Evolutionary conservation across 2,797 vertebrate species (phyloP).

Genomic region (Rhadinocentrus ornatus): DNA sequence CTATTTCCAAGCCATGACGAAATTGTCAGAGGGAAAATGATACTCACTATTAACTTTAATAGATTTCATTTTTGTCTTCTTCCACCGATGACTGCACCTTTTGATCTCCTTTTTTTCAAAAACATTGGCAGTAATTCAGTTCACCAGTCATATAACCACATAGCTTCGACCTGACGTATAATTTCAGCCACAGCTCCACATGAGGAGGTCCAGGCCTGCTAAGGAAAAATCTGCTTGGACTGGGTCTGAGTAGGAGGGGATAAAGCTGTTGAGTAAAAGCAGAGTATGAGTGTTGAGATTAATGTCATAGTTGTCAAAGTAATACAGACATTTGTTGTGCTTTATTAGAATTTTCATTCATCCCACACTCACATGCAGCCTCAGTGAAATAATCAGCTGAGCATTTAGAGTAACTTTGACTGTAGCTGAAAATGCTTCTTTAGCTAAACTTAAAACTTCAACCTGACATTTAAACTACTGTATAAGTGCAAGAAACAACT

Average conservation of each 20-base stretch:
- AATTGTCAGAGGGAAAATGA: background rate
- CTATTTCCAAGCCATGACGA: background rate
- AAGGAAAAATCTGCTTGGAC: slow-evolving; percentile 7
- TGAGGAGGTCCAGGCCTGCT: slow-evolving; percentile 19
- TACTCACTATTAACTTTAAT: background rate
- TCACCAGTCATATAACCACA: slow-evolving; percentile 4
- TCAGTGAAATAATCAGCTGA: background rate
- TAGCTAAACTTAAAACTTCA: background rate
- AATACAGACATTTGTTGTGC: slow-evolving; percentile 32
- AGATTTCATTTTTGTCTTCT: background rate
- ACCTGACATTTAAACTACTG: background rate
- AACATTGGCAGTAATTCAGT: slow-evolving; percentile 7
- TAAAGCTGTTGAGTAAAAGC: slow-evolving; percentile 15
- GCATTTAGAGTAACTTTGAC: background rate
- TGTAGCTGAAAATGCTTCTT: background rate
- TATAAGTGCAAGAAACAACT: background rate
- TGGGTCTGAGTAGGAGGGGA: background rate
- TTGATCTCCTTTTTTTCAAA: slow-evolving; percentile 4
- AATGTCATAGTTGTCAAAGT: slow-evolving; percentile 31
- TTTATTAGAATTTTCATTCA: slow-evolving; percentile 30
- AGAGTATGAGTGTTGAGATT: slow-evolving; percentile 11
- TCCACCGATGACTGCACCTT: background rate
- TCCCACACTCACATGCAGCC: background rate
- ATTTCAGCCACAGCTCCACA: slow-evolving; percentile 19
- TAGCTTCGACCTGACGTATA: slow-evolving; percentile 12